These are phyloP conservation scores for Punctoribates punctum DNA, from an alignment of 2,888 invertebrate genomes.

Conservation along the genomic window DNA sequence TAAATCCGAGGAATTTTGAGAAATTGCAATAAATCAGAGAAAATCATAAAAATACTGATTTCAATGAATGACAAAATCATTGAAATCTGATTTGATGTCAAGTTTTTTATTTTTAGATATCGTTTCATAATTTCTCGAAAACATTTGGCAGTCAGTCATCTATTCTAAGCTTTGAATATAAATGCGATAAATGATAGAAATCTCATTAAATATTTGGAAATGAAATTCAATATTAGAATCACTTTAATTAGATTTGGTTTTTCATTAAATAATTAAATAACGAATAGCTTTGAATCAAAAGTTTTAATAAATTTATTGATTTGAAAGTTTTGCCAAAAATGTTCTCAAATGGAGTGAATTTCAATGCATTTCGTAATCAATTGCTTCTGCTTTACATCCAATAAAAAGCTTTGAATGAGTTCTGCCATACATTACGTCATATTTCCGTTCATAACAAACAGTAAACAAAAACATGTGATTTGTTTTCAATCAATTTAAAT, in stretches of 20 bases:
- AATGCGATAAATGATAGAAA: neutral
- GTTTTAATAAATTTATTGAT: neutral
- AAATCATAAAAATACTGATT: too few species aligned
- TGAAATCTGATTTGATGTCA: too few species aligned
- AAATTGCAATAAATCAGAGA: too few species aligned
- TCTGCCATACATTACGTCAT: neutral
- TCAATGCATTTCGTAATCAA: conserved; percentile 13
- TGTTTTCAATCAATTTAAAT: neutral
- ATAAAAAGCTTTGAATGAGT: neutral
- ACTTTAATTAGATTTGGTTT: too few species aligned
- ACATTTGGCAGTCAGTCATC: neutral
- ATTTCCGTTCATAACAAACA: neutral
- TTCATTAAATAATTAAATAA: too few species aligned
- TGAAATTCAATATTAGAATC: too few species aligned
- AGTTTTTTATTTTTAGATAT: too few species aligned
- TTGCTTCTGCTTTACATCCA: neutral
- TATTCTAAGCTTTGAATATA: neutral
- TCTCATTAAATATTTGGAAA: too few species aligned
- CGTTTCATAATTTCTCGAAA: neutral
- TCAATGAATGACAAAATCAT: too few species aligned
- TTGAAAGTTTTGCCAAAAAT: neutral
- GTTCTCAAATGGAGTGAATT: neutral
- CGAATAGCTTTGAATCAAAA: too few species aligned
- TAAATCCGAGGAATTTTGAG: too few species aligned
- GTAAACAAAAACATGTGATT: conserved; percentile 7